Conservation (phyloP, 2,113 vertebrate genomes). For the Tangachromis dhanisi region DNA sequence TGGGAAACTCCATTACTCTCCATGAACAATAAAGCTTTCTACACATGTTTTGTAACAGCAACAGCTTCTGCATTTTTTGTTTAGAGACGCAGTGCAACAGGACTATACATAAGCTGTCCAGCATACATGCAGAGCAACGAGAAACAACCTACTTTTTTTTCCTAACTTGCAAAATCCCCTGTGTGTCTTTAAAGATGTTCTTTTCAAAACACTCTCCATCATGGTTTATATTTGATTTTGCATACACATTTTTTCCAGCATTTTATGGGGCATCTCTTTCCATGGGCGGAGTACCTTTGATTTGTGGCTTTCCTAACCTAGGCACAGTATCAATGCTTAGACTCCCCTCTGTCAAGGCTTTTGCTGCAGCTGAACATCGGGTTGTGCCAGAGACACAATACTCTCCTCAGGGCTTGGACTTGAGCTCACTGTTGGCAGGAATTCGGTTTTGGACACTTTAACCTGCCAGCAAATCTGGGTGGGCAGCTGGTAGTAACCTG, state of each 20-base stretch:
- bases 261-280: slow-evolving; percentile 44
- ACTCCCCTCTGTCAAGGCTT: slow-evolving; percentile 19
- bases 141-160: not conserved
- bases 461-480: slow-evolving; percentile 66
- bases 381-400: slow-evolving; percentile 63
- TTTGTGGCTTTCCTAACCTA: slow-evolving; percentile 46
- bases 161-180: not conserved
- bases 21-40: not conserved
- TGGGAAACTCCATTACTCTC: not conserved
- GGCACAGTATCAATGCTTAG: slow-evolving; percentile 11
- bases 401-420: slow-evolving; percentile 43
- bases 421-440: slow-evolving; percentile 64
- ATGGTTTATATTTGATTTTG: slow-evolving; percentile 19
- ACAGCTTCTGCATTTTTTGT: not conserved
- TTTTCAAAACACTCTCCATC: slow-evolving; percentile 16
- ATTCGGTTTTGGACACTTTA: slow-evolving; percentile 55
- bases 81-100: not conserved
- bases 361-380: slow-evolving; percentile 37
- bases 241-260: slow-evolving; percentile 25
- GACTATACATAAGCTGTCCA: not conserved
- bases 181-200: not conserved
- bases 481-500: slow-evolving; percentile 72
- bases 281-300: slow-evolving; percentile 44
- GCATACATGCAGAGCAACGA: not conserved
- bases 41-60: not conserved